These are phyloP conservation scores for Thalpophila matura DNA, from an alignment of 2,888 invertebrate species.

Conservation along the genomic window DNA sequence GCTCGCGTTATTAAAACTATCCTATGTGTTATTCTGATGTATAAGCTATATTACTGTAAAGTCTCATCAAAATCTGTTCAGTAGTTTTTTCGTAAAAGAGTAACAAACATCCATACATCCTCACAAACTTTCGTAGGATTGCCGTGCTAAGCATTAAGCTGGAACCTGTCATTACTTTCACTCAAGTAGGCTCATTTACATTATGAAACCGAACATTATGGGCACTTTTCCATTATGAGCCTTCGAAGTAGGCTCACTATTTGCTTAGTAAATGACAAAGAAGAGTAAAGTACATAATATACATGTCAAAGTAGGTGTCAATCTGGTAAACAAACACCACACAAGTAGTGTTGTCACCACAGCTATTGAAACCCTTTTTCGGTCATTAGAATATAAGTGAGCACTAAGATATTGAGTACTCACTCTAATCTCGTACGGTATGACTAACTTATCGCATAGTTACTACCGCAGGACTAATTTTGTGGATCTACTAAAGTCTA, in stretches of 20 bases:
- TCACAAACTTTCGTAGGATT: too few species aligned
- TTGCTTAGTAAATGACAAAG: constrained; percentile 37
- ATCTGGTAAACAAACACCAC: constrained; percentile 10
- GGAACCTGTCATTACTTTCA: constrained; percentile 27
- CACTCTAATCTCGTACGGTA: too few species aligned
- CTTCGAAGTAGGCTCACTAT: constrained; percentile 22
- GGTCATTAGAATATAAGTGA: too few species aligned
- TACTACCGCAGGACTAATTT: background rate
- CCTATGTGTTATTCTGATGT: too few species aligned
- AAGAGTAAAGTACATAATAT: constrained; percentile 13
- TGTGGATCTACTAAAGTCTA: background rate
- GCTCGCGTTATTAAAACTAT: too few species aligned
- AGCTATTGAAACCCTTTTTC: background rate
- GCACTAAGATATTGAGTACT: too few species aligned
- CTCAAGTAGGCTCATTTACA: constrained; percentile 21
- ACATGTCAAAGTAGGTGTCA: background rate
- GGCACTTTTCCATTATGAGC: constrained; percentile 11
- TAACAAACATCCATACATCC: too few species aligned
- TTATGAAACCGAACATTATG: constrained; percentile 20
- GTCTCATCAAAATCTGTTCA: too few species aligned
- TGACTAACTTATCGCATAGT: too few species aligned
- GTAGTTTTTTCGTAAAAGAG: too few species aligned
- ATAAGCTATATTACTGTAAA: too few species aligned
- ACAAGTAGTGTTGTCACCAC: background rate
- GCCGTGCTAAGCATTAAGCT: background rate